A percentile compares a stretch with the other conserved stretches of the same genome.
These are phyloP conservation scores for Drosophila neocordata DNA, from an alignment of 1,140 invertebrate genomes.

Conservation along the genomic window DNA sequence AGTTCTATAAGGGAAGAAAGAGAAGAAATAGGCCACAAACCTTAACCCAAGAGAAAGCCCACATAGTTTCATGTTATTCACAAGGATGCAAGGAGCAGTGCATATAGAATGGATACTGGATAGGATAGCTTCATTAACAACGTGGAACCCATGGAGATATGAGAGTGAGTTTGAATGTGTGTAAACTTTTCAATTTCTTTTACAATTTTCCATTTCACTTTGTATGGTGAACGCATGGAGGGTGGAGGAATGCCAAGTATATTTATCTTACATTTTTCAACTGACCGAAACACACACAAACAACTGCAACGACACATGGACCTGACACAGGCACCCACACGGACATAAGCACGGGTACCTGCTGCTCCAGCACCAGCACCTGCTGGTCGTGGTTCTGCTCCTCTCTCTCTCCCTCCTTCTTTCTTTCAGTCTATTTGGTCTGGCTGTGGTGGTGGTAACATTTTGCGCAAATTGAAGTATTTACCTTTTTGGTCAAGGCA, in stretches of 20 bases:
- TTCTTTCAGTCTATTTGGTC: too few species aligned
- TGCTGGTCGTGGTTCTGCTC: not conserved
- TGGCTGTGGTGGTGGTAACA: slow-evolving; percentile 38
- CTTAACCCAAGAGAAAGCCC: slow-evolving; percentile 1
- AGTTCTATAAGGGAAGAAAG: not conserved
- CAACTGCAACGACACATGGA: slow-evolving; percentile 1
- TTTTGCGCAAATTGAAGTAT: slow-evolving; percentile 77
- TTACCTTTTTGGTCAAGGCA: slow-evolving; percentile 67
- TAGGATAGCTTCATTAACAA: slow-evolving; percentile 62
- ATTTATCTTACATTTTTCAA: slow-evolving; percentile 72
- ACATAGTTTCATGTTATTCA: not conserved
- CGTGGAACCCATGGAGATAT: not conserved
- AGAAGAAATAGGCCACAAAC: slow-evolving; percentile 24
- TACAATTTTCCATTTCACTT: slow-evolving; percentile 66
- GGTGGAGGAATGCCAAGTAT: slow-evolving; percentile 30
- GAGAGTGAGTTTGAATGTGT: slow-evolving; percentile 1
- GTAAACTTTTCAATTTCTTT: slow-evolving; percentile 65
- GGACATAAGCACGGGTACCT: not conserved
- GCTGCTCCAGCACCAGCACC: not conserved
- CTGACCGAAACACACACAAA: slow-evolving; percentile 48
- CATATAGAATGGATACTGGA: not conserved
- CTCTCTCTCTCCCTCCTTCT: not conserved
- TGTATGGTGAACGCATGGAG: slow-evolving; percentile 31
- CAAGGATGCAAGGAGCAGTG: not conserved
- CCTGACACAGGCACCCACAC: too few species aligned